phyloP scores from a whole-genome alignment of 1,140 invertebrate species.

The Nephotettix cincticeps region DNA sequence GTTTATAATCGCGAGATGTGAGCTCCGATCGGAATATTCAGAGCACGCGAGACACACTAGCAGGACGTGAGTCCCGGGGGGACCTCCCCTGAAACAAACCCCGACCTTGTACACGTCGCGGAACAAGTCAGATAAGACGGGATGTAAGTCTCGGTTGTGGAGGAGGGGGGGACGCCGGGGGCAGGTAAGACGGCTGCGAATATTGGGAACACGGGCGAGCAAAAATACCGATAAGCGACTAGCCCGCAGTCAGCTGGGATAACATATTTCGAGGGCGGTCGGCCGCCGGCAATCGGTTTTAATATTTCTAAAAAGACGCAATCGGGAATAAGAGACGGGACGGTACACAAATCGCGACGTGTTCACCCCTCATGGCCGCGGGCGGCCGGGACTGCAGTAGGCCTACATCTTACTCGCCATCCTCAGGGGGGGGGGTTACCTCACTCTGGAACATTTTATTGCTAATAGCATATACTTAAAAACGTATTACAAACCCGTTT shows the following conservation, averaged over 20 bases:
- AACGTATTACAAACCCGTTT: too few species aligned
- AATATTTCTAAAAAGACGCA: conserved; percentile 17
- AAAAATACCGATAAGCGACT: not conserved
- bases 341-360: conserved; percentile 6
- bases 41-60: too few species aligned
- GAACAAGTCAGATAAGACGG: conserved; percentile 7
- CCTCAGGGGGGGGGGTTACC: too few species aligned
- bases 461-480: too few species aligned
- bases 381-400: too few species aligned
- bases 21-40: too few species aligned
- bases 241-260: conserved; percentile 1
- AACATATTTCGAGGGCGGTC: conserved; percentile 14
- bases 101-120: conserved; percentile 1
- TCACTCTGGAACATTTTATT: too few species aligned
- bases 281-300: not conserved
- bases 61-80: conserved; percentile 1
- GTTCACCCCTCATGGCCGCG: not conserved
- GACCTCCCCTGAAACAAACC: not conserved
- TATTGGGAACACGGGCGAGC: not conserved
- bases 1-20: too few species aligned
- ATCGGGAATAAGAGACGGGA: conserved; percentile 11
- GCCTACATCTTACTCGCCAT: too few species aligned
- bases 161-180: not conserved
- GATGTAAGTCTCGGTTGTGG: not conserved
- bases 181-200: not conserved